A percentile compares a stretch with the other conserved stretches of the same genome.
phyloP scores from a whole-genome alignment of 2,797 vertebrate genomes.

The Rhodeus uyekii region DNA sequence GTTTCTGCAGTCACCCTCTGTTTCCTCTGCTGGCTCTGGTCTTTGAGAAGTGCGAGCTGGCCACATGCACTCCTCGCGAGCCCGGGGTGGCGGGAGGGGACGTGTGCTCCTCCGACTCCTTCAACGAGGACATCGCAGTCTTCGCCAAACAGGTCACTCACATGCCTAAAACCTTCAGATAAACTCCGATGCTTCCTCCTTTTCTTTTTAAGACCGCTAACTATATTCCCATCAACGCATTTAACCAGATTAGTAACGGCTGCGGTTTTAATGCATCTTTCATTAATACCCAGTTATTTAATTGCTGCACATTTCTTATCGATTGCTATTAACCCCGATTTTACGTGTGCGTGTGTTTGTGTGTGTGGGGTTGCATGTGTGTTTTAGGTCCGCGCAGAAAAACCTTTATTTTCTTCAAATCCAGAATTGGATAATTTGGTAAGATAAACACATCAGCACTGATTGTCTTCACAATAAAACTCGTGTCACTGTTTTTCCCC shows the following conservation, averaged over 20 bases:
- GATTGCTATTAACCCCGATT: slow-evolving; percentile 63
- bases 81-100: slow-evolving; percentile 98
- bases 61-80: slow-evolving; percentile 98
- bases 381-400: slow-evolving; percentile 95
- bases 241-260: neutral
- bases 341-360: slow-evolving; percentile 56
- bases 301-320: slow-evolving; percentile 4
- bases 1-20: slow-evolving; percentile 95
- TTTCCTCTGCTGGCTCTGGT: slow-evolving; percentile 99
- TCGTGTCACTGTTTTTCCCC: slow-evolving; percentile 29
- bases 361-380: neutral
- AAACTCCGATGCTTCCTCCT: neutral
- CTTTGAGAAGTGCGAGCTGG: slow-evolving; percentile 99
- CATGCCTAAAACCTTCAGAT: neutral
- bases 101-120: slow-evolving; percentile 99
- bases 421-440: slow-evolving; percentile 99
- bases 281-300: neutral
- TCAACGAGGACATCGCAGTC: slow-evolving; percentile 99
- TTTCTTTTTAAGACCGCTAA: neutral
- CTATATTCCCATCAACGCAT: neutral
- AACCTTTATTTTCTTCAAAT: slow-evolving; percentile 99
- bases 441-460: slow-evolving; percentile 71
- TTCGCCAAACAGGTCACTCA: slow-evolving; percentile 99
- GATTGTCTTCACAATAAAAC: slow-evolving; percentile 27
- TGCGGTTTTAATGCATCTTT: neutral